These are phyloP conservation scores for Acanthaster planci DNA, from an alignment of 35 echinoderm and acorn worm genomes.

Conservation along the genomic window DNA sequence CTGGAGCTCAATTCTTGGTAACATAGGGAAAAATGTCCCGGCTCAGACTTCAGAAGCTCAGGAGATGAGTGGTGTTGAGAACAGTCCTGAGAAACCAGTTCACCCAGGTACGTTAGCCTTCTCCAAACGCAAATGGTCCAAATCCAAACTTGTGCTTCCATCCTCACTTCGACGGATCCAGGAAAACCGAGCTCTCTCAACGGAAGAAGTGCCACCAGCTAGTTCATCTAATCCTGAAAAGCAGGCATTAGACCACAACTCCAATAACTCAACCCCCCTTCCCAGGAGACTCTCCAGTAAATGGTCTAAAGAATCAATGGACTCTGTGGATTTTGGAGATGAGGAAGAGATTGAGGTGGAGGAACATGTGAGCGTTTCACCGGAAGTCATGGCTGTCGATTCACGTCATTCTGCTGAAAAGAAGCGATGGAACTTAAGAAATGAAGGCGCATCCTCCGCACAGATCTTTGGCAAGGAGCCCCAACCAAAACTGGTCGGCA, in stretches of 20 bases:
- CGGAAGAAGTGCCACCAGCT: background rate
- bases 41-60: background rate
- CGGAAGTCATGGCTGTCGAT: conserved; percentile 72
- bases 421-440: conserved; percentile 2
- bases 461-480: background rate
- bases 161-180: background rate
- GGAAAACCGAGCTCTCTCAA: conserved; percentile 30
- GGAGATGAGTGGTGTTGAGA: background rate
- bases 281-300: background rate
- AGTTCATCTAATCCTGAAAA: background rate
- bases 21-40: background rate
- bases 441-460: conserved; percentile 26
- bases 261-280: background rate
- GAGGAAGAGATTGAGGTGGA: conserved; percentile 17
- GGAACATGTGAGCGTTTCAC: conserved; percentile 16
- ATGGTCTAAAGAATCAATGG: conserved; percentile 60
- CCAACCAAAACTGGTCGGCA: conserved; percentile 61
- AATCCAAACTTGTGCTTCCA: background rate
- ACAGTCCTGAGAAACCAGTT: background rate
- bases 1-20: background rate
- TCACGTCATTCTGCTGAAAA: background rate
- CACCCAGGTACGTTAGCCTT: background rate
- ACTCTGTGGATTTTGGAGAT: conserved; percentile 54
- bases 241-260: background rate
- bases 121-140: conserved; percentile 27